phyloP scores from a whole-genome alignment of 35 echinoderm and acorn worm species.

The Ophiothrix spiculata region DNA sequence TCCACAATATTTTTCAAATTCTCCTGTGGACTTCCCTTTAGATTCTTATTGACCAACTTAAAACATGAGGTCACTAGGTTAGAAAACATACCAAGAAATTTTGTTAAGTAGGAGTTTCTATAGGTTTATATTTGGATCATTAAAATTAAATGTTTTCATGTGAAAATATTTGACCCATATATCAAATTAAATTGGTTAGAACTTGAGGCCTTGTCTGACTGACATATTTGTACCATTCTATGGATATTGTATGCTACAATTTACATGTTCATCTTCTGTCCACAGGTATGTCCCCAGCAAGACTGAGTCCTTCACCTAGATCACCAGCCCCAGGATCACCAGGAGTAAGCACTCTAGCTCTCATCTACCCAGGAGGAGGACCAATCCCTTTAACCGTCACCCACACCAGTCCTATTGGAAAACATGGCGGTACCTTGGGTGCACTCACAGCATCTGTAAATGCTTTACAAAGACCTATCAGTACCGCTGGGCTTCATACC shows the following conservation, averaged over 20 bases:
- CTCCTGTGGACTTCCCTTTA: too few species aligned
- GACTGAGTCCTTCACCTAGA: neutral
- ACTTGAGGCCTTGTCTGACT: neutral
- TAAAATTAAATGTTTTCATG: too few species aligned
- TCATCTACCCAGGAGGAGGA: neutral
- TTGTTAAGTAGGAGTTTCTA: too few species aligned
- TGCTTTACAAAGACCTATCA: constrained; percentile 29
- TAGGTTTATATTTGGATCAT: too few species aligned
- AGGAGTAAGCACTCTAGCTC: neutral
- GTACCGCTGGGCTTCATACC: constrained; percentile 17
- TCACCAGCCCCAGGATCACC: neutral
- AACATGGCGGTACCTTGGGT: constrained; percentile 20
- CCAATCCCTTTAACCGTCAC: constrained; percentile 13
- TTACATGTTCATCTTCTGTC: neutral
- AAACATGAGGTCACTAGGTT: too few species aligned
- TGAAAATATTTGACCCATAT: neutral
- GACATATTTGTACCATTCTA: neutral
- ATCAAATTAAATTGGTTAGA: neutral
- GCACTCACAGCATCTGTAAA: constrained; percentile 38
- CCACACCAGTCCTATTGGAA: constrained; percentile 27
- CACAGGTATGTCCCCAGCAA: neutral
- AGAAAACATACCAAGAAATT: too few species aligned
- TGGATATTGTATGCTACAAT: neutral
- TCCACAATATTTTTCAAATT: too few species aligned
- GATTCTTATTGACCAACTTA: too few species aligned